Percentiles rank a stretch among this genome's conserved stretches.
These are phyloP conservation scores for Poeciliopsis turrubarensis DNA, from an alignment of 2,113 vertebrate species.

Conservation along the genomic window DNA sequence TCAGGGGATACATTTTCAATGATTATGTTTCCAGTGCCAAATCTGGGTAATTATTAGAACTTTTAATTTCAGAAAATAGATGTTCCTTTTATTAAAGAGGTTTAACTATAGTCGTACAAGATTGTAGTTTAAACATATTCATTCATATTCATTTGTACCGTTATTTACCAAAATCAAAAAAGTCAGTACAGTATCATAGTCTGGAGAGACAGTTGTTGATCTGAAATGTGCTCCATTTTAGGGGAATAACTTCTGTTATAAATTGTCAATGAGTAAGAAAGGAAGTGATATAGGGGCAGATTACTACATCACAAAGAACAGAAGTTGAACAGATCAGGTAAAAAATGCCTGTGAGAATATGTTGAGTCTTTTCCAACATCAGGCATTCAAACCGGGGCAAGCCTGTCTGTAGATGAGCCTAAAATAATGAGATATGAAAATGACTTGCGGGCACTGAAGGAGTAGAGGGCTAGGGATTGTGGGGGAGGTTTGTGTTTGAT, in stretches of 20 bases:
- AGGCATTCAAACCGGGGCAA: slow-evolving; percentile 57
- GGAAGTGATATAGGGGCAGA: slow-evolving; percentile 16
- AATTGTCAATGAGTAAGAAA: slow-evolving; percentile 20
- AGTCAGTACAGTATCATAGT: not conserved
- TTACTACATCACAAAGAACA: slow-evolving; percentile 38
- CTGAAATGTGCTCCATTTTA: not conserved
- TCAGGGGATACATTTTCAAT: no score
- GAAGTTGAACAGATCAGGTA: slow-evolving; percentile 42
- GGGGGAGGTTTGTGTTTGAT: slow-evolving; percentile 81
- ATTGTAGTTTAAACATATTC: not conserved
- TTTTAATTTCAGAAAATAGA: not conserved
- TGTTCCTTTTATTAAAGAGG: not conserved
- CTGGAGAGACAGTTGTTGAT: not conserved
- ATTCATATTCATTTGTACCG: not conserved
- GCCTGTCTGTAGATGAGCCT: slow-evolving; percentile 60
- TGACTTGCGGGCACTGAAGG: slow-evolving; percentile 83
- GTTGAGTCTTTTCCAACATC: slow-evolving; percentile 48
- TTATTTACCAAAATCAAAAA: not conserved
- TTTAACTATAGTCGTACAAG: not conserved
- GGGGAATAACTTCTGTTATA: not conserved
- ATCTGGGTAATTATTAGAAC: no score
- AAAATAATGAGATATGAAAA: slow-evolving; percentile 81
- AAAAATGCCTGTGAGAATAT: slow-evolving; percentile 40
- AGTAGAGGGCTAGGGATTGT: slow-evolving; percentile 79
- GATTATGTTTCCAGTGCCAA: no score